These are phyloP conservation scores for Leptobrachium ailaonicum DNA, from an alignment of 2,113 vertebrate genomes.

Conservation along the genomic window DNA sequence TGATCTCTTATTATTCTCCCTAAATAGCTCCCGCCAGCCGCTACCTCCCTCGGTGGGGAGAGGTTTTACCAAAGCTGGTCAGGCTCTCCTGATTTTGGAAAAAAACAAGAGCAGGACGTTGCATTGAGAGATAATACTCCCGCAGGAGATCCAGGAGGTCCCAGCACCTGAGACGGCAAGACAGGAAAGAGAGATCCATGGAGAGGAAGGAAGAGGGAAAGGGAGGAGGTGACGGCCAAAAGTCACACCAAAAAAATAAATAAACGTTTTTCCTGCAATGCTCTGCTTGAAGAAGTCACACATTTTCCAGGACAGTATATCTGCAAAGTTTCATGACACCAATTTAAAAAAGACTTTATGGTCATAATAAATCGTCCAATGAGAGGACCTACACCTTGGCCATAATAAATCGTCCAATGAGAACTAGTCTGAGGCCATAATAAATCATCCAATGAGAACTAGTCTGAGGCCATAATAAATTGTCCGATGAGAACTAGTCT, in stretches of 20 bases:
- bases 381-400: too few species aligned
- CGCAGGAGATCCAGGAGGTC: neutral
- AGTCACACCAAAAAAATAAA: neutral
- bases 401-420: too few species aligned
- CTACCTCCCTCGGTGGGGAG: neutral
- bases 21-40: neutral
- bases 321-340: neutral
- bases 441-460: too few species aligned
- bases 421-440: too few species aligned
- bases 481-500: too few species aligned
- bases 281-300: neutral
- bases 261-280: neutral
- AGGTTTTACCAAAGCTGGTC: neutral
- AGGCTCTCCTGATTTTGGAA: conserved; percentile 16
- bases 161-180: neutral
- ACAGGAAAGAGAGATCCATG: conserved; percentile 12
- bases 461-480: too few species aligned
- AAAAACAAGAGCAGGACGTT: conserved; percentile 5
- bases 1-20: neutral
- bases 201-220: conserved; percentile 19
- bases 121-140: conserved; percentile 20
- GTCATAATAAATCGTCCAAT: too few species aligned
- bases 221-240: neutral
- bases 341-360: neutral
- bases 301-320: neutral